Evolutionary conservation across 2,797 vertebrate species (phyloP), one percentile per base, ranked within the genome.

Genomic region (Gymnoscopelus braueri): DNA sequence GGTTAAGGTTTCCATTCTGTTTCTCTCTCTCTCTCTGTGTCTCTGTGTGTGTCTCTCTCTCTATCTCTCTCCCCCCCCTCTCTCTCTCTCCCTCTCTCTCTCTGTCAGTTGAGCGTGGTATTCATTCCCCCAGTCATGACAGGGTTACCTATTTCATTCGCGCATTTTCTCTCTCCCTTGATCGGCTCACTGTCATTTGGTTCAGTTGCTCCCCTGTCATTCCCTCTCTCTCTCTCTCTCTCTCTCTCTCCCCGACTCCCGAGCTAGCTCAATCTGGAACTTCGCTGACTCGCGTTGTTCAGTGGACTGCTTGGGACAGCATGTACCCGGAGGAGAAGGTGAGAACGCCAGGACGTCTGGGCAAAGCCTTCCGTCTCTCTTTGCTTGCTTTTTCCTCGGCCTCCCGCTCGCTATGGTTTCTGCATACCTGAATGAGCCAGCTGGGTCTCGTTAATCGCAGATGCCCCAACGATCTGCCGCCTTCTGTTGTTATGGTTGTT

Each of bases 251-350:
- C 74, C 56, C 29, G 8, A 35, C 32, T 35, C 32, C 32, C 32
- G 1, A 9, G 39, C 39, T 26, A 32, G 9, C 52, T 35, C 29
- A 14, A 15, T 44, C 7, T 51, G 78, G 72, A 44, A 72, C 68
- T 65, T 2, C 54, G 49, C 68, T 79, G 57, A 26, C 72, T 19
- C 13, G 29, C 71, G 62, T 63, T 62, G 72, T 69, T 67, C 12
- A 7, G 15, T 65, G 73, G 67, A 72, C 35, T 44, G 39, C 1
- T 70, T n/a, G 80, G 72, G 72, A 83, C 82, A 82, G 59, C 70
- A 80, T 91, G 82, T 87, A 84, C 78, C 82, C 84, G 64, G 83
- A 88, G 60, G 64, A 56, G 66, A 87, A 87, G 84, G 90, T 88
- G 85, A 79, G 85, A 63, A 15, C 53, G 24, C 35, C 53, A 29